phyloP scores from a whole-genome alignment of 2,797 vertebrate species.

The Oreortyx pictus region DNA sequence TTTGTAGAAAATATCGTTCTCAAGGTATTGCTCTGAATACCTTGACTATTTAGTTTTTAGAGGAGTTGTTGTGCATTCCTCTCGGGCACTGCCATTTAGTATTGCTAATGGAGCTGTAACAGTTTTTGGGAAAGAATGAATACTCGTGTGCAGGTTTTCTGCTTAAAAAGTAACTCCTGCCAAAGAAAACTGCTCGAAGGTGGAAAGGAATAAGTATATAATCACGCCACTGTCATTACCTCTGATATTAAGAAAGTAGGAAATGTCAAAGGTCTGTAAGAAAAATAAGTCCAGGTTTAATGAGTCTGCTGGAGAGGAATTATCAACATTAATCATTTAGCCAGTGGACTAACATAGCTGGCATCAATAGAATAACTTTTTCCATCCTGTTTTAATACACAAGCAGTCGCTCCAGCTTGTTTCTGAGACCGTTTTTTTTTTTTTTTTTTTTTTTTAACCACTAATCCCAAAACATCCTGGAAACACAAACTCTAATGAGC shows the following conservation, averaged over 20 bases:
- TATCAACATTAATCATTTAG: constrained; percentile 82
- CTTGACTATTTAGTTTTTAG: constrained; percentile 56
- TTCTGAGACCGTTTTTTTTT: not conserved
- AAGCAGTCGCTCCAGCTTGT: constrained; percentile 51
- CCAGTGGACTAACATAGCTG: constrained; percentile 68
- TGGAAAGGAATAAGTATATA: constrained; percentile 82
- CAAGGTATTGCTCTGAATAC: constrained; percentile 45
- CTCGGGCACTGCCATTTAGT: constrained; percentile 71
- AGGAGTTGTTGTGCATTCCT: constrained; percentile 49
- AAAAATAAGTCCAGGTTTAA: constrained; percentile 77
- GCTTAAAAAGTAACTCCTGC: constrained; percentile 67
- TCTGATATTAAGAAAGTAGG: constrained; percentile 81
- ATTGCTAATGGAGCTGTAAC: constrained; percentile 75
- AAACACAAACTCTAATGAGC: not conserved
- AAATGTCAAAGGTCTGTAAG: constrained; percentile 76
- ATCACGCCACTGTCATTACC: constrained; percentile 81
- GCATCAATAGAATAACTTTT: constrained; percentile 76
- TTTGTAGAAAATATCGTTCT: constrained; percentile 76
- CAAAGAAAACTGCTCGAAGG: constrained; percentile 81
- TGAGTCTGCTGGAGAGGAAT: constrained; percentile 78
- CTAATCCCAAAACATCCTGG: constrained; percentile 66
- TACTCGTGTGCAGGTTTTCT: constrained; percentile 73
- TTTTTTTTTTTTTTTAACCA: not conserved
- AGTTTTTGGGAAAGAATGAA: constrained; percentile 77
- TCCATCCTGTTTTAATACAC: constrained; percentile 61